phyloP scores from a whole-genome alignment of 2,797 vertebrate genomes.

The Erithacus rubecula region DNA sequence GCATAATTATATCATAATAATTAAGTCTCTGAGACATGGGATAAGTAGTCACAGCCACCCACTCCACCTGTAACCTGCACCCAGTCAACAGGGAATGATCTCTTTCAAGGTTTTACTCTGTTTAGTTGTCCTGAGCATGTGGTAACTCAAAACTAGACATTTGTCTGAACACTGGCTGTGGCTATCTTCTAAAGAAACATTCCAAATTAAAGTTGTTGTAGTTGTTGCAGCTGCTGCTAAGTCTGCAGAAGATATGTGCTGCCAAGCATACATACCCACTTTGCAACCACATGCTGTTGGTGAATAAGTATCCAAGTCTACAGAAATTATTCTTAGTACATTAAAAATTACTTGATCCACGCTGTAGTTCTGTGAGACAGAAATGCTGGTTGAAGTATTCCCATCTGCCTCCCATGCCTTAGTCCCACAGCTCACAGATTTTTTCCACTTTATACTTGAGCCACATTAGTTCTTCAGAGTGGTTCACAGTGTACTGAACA shows the following conservation, averaged over 20 bases:
- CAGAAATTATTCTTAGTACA: background rate
- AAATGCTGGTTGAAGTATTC: background rate
- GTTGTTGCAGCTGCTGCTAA: constrained; percentile 18
- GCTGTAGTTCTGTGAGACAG: background rate
- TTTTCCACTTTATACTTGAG: background rate
- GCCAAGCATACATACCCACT: background rate
- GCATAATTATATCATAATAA: background rate
- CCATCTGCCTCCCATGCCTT: background rate
- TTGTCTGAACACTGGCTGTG: background rate
- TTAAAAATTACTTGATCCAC: constrained; percentile 1
- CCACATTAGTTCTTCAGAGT: background rate
- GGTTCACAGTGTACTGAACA: background rate
- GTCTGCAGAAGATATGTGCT: background rate
- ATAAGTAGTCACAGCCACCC: background rate
- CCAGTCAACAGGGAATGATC: background rate
- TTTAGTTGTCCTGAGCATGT: background rate
- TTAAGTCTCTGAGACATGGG: background rate
- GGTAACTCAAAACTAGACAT: background rate
- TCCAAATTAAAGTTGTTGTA: constrained; percentile 12
- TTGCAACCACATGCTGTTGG: constrained; percentile 4
- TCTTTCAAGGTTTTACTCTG: background rate
- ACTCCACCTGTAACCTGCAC: background rate
- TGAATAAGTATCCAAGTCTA: constrained; percentile 1
- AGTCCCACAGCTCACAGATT: background rate
- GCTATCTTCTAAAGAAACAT: constrained; percentile 2